Evolutionary conservation across 1,140 invertebrate genomes (phyloP).

Genomic region (Drosophila watanabei): DNA sequence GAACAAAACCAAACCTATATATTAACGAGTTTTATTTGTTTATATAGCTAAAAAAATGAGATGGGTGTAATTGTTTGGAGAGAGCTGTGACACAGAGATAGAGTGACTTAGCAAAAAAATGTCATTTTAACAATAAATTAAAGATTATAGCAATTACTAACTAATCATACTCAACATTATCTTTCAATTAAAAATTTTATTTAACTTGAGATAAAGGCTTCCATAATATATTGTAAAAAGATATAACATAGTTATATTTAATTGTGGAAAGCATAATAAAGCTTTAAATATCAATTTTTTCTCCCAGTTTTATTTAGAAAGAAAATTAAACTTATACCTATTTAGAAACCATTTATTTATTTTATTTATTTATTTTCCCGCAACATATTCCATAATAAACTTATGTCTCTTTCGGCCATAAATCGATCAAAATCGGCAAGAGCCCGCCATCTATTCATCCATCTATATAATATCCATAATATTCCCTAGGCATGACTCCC

Average conservation of each 20-base stretch:
- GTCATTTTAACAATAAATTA: neutral
- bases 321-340: too few species aligned
- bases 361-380: too few species aligned
- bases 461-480: constrained; percentile 16
- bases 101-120: neutral
- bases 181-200: neutral
- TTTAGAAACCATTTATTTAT: neutral
- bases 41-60: neutral
- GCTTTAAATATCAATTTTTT: too few species aligned
- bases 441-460: constrained; percentile 2
- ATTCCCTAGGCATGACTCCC: neutral
- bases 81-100: neutral
- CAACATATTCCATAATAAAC: neutral
- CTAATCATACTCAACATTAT: neutral
- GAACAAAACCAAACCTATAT: neutral
- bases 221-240: neutral
- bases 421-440: constrained; percentile 17
- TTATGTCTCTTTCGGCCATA: neutral
- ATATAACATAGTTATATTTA: neutral
- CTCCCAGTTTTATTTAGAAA: neutral
- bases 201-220: neutral
- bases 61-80: neutral
- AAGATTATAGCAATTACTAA: neutral
- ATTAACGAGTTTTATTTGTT: neutral
- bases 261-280: too few species aligned